These are phyloP conservation scores for Lipophrys pholis DNA, from an alignment of 2,113 vertebrate genomes.

Conservation along the genomic window DNA sequence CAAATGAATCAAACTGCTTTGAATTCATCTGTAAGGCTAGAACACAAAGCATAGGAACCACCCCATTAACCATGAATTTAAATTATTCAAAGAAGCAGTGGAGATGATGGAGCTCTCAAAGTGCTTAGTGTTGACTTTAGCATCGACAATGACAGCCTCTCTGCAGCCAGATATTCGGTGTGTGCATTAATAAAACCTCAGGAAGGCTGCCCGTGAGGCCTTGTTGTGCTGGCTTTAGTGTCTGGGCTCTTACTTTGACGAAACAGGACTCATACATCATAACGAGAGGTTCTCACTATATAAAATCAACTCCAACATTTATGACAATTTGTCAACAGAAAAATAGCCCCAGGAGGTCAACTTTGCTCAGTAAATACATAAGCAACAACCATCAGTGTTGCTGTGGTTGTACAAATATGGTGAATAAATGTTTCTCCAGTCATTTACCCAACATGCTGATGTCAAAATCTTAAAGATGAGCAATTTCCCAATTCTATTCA, in stretches of 20 bases:
- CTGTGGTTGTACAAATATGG: neutral
- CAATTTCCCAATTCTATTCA: neutral
- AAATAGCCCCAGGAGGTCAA: too few relatives aligned
- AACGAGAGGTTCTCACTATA: neutral
- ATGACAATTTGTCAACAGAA: constrained; percentile 15
- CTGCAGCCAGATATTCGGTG: constrained; percentile 15
- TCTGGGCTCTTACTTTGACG: neutral
- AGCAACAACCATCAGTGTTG: neutral
- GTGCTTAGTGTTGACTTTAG: constrained; percentile 24
- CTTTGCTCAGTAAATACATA: neutral
- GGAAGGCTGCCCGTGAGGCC: neutral
- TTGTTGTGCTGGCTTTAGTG: neutral
- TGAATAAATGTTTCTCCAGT: neutral
- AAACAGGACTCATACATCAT: neutral
- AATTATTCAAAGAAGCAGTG: constrained; percentile 42
- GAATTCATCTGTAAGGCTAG: neutral
- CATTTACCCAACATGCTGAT: neutral
- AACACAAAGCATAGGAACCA: constrained; percentile 6
- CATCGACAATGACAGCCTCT: constrained; percentile 6
- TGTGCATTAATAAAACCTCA: constrained; percentile 19
- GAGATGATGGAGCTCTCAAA: constrained; percentile 13
- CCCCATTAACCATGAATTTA: constrained; percentile 21
- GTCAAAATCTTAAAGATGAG: neutral
- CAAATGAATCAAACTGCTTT: neutral
- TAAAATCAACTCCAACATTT: neutral